phyloP scores from a whole-genome alignment of 2,797 vertebrate species.

The Adelosebastes latens region DNA sequence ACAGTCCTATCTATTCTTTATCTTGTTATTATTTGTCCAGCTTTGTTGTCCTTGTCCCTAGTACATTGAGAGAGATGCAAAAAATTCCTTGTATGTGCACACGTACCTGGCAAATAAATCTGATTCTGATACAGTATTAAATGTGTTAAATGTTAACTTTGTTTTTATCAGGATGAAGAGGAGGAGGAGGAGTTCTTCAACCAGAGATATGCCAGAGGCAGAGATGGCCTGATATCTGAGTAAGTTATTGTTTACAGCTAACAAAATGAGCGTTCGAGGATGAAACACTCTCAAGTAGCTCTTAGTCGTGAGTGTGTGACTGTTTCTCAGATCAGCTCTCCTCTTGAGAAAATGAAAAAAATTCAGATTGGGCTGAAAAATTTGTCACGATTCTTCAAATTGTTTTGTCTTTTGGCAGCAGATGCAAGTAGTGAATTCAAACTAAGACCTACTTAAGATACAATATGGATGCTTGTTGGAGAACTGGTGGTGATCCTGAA shows the following conservation, averaged over 20 bases:
- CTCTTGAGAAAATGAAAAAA: neutral
- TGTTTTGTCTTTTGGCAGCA: neutral
- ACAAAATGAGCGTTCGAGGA: constrained; percentile 9
- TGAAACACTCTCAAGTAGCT: constrained; percentile 26
- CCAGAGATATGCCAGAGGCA: constrained; percentile 90
- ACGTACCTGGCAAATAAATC: neutral
- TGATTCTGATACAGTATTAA: neutral
- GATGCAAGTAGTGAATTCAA: neutral
- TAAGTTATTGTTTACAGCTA: constrained; percentile 82
- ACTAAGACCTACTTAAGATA: constrained; percentile 11
- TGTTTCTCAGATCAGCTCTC: constrained; percentile 29
- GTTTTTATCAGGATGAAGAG: constrained; percentile 90
- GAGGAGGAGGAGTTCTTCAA: constrained; percentile 98
- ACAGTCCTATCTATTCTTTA: too few species aligned
- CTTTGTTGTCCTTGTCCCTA: too few species aligned
- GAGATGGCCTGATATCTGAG: constrained; percentile 97
- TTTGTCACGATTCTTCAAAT: neutral
- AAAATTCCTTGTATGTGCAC: neutral
- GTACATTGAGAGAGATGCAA: too few species aligned
- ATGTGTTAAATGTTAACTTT: neutral
- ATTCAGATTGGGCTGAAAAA: constrained; percentile 4
- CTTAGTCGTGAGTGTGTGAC: neutral
- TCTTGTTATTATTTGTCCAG: too few species aligned
- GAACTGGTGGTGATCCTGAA: constrained; percentile 7
- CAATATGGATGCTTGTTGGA: constrained; percentile 9